Evolutionary conservation across 2,797 vertebrate genomes (phyloP).

Genomic region (Sebastiscus tertius): DNA sequence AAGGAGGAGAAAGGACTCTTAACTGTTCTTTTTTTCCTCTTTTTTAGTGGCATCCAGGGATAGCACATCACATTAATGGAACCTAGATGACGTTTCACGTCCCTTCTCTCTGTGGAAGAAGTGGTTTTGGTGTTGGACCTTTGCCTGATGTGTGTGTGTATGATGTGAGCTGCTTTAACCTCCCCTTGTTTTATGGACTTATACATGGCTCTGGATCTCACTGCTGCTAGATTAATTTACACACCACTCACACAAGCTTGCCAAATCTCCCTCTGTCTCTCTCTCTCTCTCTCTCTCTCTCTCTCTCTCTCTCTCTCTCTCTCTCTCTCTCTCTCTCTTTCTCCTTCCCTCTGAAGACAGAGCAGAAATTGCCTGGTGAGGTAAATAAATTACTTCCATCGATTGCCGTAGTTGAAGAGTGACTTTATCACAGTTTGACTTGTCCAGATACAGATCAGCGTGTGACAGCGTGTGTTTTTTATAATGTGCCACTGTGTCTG

Average conservation of each 20-base stretch:
- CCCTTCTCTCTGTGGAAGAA: constrained; percentile 66
- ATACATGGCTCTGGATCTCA: constrained; percentile 76
- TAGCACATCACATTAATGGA: constrained; percentile 74
- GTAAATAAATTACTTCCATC: constrained; percentile 88
- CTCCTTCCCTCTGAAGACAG: constrained; percentile 70
- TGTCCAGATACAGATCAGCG: constrained; percentile 83
- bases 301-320: constrained; percentile 34
- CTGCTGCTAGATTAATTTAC: constrained; percentile 84
- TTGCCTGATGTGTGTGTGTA: constrained; percentile 73
- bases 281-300: constrained; percentile 41
- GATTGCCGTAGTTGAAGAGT: constrained; percentile 84
- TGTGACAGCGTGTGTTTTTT: constrained; percentile 76
- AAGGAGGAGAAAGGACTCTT: constrained; percentile 59
- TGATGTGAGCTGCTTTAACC: constrained; percentile 80
- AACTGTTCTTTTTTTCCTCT: constrained; percentile 52
- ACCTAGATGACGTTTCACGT: constrained; percentile 70
- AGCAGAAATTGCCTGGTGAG: constrained; percentile 80
- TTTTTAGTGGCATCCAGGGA: constrained; percentile 75
- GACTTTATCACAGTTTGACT: constrained; percentile 86
- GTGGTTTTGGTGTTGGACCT: constrained; percentile 76
- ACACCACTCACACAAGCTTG: constrained; percentile 76
- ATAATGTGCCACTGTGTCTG: constrained; percentile 48
- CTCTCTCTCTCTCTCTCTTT: constrained; percentile 34
- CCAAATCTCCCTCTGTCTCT: constrained; percentile 68
- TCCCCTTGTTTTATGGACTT: constrained; percentile 84